These are phyloP conservation scores for Helicolenus hilgendorfi DNA, from an alignment of 2,797 vertebrate genomes.

Conservation along the genomic window DNA sequence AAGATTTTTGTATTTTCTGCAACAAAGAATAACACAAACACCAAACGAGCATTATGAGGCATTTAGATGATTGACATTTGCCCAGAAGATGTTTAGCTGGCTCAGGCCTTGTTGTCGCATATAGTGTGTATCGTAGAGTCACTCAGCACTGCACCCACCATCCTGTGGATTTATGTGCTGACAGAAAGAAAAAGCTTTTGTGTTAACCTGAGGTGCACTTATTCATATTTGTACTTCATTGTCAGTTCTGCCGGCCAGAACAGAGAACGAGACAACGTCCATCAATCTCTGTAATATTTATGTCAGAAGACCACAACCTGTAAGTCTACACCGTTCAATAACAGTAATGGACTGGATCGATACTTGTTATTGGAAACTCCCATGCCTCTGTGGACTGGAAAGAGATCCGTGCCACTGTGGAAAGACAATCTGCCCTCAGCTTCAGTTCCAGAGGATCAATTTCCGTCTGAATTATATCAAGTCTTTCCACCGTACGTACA, in stretches of 20 bases:
- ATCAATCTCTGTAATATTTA: conserved; percentile 7
- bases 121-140: neutral
- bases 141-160: neutral
- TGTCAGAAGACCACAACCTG: conserved; percentile 21
- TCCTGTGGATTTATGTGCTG: conserved; percentile 36
- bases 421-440: conserved; percentile 28
- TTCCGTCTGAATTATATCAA: conserved; percentile 25
- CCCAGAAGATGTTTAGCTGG: neutral
- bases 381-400: conserved; percentile 27
- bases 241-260: neutral
- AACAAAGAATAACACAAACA: conserved; percentile 13
- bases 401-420: conserved; percentile 12
- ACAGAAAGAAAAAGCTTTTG: conserved; percentile 29
- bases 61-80: conserved; percentile 25
- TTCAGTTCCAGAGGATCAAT: conserved; percentile 49
- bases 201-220: conserved; percentile 16
- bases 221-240: conserved; percentile 21
- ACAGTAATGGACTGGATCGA: conserved; percentile 55
- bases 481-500: neutral
- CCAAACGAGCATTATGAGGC: neutral
- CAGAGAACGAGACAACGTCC: neutral
- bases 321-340: conserved; percentile 35
- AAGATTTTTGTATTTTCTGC: neutral
- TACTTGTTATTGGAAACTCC: conserved; percentile 57
- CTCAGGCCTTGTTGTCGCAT: conserved; percentile 3